These are phyloP conservation scores for Origma solitaria DNA, from an alignment of 2,113 vertebrate genomes.

Conservation along the genomic window DNA sequence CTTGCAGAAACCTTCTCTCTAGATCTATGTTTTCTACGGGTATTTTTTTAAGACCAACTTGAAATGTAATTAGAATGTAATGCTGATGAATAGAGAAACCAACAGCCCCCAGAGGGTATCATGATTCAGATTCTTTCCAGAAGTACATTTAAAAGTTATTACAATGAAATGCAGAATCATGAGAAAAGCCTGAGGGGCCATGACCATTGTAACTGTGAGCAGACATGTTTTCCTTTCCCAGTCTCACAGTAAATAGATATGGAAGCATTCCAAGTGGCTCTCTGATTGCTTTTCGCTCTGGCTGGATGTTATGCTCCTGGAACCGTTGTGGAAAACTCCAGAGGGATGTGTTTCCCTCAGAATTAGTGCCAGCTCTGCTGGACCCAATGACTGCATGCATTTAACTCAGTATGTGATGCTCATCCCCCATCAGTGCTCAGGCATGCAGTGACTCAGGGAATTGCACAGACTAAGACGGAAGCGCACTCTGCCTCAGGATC, in stretches of 20 bases:
- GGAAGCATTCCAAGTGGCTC: background rate
- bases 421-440: background rate
- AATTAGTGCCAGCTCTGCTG: background rate
- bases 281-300: background rate
- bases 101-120: background rate
- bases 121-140: background rate
- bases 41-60: background rate
- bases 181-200: conserved; percentile 21
- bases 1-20: background rate
- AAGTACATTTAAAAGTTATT: conserved; percentile 15
- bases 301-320: background rate
- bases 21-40: background rate
- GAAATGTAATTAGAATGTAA: background rate
- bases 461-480: background rate
- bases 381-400: rapidly evolving
- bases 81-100: background rate
- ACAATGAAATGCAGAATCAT: background rate
- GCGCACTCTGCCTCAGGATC: background rate
- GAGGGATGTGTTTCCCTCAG: background rate
- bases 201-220: background rate
- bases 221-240: background rate
- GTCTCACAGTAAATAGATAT: background rate
- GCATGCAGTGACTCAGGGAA: background rate
- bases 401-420: background rate
- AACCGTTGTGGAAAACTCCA: background rate